phyloP scores from a whole-genome alignment of 1,140 invertebrate genomes.

The Neodiprion fabricii region DNA sequence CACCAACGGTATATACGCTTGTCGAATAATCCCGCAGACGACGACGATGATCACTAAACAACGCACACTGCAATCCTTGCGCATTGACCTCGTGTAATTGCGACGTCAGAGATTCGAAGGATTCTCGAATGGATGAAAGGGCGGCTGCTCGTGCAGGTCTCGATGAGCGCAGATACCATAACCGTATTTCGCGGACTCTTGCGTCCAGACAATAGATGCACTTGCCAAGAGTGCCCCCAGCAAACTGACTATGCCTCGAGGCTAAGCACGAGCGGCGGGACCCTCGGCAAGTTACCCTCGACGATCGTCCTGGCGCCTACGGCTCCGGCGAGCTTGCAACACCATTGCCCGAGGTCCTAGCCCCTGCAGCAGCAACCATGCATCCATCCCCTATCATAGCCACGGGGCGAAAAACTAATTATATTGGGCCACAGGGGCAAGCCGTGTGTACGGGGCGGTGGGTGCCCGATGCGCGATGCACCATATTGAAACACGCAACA shows the following conservation, averaged over 20 bases:
- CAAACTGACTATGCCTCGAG: slow-evolving; percentile 50
- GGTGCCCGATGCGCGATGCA: slow-evolving; percentile 34
- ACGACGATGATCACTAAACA: no score
- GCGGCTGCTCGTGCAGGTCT: background rate
- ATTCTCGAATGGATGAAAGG: background rate
- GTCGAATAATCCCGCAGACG: no score
- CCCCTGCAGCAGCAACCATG: background rate
- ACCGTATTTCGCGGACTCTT: slow-evolving; percentile 52
- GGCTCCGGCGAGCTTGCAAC: background rate
- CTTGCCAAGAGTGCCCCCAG: slow-evolving; percentile 50
- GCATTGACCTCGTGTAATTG: no score
- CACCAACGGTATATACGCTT: no score
- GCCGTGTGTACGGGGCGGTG: slow-evolving; percentile 19
- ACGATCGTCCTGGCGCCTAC: slow-evolving; percentile 2
- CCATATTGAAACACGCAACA: slow-evolving; percentile 49
- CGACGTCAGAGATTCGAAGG: no score
- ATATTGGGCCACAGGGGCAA: slow-evolving; percentile 45
- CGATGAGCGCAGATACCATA: slow-evolving; percentile 27
- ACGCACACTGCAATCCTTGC: no score
- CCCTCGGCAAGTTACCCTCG: slow-evolving; percentile 25
- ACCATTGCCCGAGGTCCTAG: slow-evolving; percentile 2
- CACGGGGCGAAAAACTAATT: slow-evolving; percentile 56
- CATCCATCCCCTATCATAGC: slow-evolving; percentile 47
- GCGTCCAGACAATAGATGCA: slow-evolving; percentile 52
- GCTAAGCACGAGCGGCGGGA: slow-evolving; percentile 28